Evolutionary conservation across 2,888 invertebrate genomes (phyloP), one percentile per base, ranked within the genome.

Genomic region (Harmothoe impar): DNA sequence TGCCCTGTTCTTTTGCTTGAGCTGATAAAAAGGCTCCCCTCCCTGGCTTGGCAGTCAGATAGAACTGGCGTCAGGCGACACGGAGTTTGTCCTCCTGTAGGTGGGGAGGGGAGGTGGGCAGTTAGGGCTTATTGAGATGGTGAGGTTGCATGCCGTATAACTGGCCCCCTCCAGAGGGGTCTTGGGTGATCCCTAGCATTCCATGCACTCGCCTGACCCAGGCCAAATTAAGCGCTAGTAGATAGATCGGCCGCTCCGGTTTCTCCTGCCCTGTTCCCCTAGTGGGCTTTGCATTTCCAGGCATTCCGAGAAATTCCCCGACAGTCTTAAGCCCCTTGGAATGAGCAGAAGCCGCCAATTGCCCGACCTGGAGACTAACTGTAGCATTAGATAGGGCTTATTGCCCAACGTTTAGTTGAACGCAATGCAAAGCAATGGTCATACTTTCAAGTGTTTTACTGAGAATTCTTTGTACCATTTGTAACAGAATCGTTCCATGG

Each of bases 101-200:
- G 20, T 62, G 62, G 23, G 15, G n/a, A 62, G 62, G 62, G 20
- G 62, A 62, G 20, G 62, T 62, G 62, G 62, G 20, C 25, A 31
- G 77, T 77, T 77, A 77, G 31, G 77, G 77, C 77, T 77, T 77
- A 77, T 77, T 54, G 35, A 52, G 33, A 52, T 54, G 86, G 86
- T 54, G 31, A 56, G 17, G 25, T 54, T 25, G 54, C 86, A n/a
- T 86, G 52, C 86, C 25, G 23, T 15, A 54, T 54, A 86, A 86
- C 86, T 54, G 86, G 54, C 86, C 29, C 0, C 56, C 86, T 86
- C 56, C 54, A 31, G 54, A 25, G 86, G 20, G 52, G 25, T 86
- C 86, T 86, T 31, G 54, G 86, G 54, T 86, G 86, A 54, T 86
- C 86, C 29, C 54, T 54, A 54, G 52, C 52, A 86, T 86, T 86